A percentile compares a stretch with the other conserved stretches of the same genome.
Conservation (phyloP, 2,113 vertebrate genomes). For the Xenotilapia longispinis region DNA sequence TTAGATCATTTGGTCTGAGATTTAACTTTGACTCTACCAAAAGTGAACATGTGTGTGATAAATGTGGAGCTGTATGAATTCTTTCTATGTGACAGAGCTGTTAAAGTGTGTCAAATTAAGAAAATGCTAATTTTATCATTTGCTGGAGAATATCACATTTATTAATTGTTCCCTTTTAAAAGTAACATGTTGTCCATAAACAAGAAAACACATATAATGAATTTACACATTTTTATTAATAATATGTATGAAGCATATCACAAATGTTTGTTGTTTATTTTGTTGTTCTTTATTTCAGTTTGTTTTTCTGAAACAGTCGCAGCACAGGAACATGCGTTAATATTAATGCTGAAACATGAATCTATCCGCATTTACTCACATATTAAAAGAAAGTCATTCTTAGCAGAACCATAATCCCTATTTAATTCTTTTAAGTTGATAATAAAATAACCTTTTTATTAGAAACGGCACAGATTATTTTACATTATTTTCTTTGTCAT, state of each 20-base stretch:
- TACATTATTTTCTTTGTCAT: neutral
- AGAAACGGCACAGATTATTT: neutral
- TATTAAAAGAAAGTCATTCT: neutral
- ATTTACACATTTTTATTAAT: neutral
- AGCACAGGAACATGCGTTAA: neutral
- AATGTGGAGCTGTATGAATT: neutral
- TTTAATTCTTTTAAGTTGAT: neutral
- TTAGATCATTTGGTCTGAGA: neutral
- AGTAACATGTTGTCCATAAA: neutral
- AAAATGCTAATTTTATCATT: neutral
- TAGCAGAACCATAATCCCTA: neutral
- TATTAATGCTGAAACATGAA: neutral
- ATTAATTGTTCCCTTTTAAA: neutral
- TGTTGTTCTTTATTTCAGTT: neutral
- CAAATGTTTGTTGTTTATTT: neutral
- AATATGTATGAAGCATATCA: neutral
- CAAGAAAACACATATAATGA: neutral
- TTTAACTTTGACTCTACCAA: neutral
- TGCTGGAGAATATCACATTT: neutral
- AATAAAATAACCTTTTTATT: neutral
- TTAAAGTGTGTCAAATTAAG: neutral
- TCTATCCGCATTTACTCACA: neutral
- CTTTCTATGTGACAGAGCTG: neutral
- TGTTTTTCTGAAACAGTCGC: neutral
- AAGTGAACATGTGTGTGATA: neutral